These are phyloP conservation scores for Saccostrea glomerata DNA, from an alignment of 1,140 invertebrate species.

Conservation along the genomic window DNA sequence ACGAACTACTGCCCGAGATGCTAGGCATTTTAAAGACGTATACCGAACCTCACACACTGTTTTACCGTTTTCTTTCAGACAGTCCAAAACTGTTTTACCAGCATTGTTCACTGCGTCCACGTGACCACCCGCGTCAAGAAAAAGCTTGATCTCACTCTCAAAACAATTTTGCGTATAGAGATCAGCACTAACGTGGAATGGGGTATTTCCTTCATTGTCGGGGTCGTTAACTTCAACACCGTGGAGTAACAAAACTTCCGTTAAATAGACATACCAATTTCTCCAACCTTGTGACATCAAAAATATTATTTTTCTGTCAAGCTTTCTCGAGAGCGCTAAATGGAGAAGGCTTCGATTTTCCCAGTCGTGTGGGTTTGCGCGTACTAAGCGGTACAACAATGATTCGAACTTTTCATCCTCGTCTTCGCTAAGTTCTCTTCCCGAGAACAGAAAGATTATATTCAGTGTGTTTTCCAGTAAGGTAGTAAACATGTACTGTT, in stretches of 20 bases:
- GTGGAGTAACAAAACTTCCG: slow-evolving; percentile 22
- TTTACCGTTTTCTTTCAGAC: slow-evolving; percentile 21
- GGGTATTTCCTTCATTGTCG: slow-evolving; percentile 8
- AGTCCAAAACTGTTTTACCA: slow-evolving; percentile 9
- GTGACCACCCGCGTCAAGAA: slow-evolving; percentile 25
- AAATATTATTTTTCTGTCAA: slow-evolving; percentile 17
- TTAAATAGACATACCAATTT: slow-evolving; percentile 39
- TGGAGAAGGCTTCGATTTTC: slow-evolving; percentile 18
- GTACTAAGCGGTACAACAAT: background rate
- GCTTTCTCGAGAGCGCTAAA: background rate
- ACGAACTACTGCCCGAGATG: slow-evolving; percentile 12
- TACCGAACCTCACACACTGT: slow-evolving; percentile 13
- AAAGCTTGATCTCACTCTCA: background rate
- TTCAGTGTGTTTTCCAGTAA: background rate
- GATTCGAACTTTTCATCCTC: background rate
- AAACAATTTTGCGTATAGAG: background rate
- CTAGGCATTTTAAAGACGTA: slow-evolving; percentile 30
- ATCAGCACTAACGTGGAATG: background rate
- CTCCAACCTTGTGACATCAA: background rate
- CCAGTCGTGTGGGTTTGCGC: slow-evolving; percentile 1
- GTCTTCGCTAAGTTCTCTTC: background rate
- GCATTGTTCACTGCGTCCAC: background rate
- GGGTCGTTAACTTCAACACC: slow-evolving; percentile 1
- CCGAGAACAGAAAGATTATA: background rate
- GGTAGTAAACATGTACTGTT: slow-evolving; percentile 8